A percentile compares a stretch with the other conserved stretches of the same genome.
Evolutionary conservation across 2,797 vertebrate genomes (phyloP).

Genomic region (Hozukius guyotensis): DNA sequence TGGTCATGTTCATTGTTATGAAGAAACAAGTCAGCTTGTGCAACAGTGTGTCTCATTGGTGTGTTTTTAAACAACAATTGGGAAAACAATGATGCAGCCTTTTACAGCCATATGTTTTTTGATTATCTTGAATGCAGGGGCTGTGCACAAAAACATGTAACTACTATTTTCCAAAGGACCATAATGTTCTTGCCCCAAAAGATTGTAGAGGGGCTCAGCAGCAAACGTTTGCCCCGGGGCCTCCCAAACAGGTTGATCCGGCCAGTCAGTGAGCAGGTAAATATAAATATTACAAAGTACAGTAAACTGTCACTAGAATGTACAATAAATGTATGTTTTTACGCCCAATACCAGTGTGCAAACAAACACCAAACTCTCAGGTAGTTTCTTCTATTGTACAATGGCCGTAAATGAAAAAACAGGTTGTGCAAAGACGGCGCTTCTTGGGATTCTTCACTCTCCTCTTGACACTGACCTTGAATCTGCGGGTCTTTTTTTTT

Average conservation of each 20-base stretch:
- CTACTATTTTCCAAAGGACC: background rate
- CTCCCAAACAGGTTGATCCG: background rate
- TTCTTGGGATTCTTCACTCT: background rate
- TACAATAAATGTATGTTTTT: background rate
- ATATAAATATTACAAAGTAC: background rate
- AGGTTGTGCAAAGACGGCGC: background rate
- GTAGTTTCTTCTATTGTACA: background rate
- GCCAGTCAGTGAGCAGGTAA: background rate
- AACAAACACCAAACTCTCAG: background rate
- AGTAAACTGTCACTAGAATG: background rate
- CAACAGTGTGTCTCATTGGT: background rate
- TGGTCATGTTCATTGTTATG: background rate
- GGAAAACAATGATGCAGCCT: no score
- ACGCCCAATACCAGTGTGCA: background rate
- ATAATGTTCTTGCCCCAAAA: background rate
- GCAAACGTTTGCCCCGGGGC: background rate
- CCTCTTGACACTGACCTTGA: slow-evolving; percentile 6
- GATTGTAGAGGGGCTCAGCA: background rate
- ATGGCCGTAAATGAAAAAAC: background rate
- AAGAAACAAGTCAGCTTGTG: background rate
- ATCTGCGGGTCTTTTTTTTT: background rate
- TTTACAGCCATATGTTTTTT: background rate
- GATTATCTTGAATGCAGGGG: background rate
- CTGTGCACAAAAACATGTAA: background rate
- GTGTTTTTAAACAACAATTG: background rate